These are phyloP conservation scores for Mionectes olivaceus DNA, from an alignment of 2,797 vertebrate species.

Conservation along the genomic window DNA sequence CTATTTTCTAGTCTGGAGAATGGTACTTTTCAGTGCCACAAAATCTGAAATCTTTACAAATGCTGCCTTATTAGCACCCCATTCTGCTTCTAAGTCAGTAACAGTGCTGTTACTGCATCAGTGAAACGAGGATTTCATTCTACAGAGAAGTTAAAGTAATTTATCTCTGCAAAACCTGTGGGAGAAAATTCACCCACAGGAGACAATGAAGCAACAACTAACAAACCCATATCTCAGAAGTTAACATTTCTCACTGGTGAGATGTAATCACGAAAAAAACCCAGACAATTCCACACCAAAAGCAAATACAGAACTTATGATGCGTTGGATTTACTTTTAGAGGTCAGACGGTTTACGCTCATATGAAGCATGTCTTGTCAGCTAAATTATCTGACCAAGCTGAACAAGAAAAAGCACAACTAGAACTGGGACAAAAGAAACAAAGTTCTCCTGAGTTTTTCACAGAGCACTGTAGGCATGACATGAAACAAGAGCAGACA, in stretches of 20 bases:
- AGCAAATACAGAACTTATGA: not conserved
- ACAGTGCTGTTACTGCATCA: not conserved
- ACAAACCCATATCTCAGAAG: not conserved
- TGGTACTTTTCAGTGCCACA: not conserved
- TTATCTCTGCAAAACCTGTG: not conserved
- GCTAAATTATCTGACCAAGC: not conserved
- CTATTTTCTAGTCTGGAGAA: not conserved
- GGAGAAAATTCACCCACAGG: not conserved
- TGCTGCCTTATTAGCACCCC: not conserved
- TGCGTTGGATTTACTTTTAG: not conserved
- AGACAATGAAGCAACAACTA: not conserved
- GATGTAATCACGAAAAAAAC: not conserved
- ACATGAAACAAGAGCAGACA: not conserved
- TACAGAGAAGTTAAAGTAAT: not conserved
- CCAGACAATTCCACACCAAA: not conserved
- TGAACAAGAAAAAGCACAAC: not conserved
- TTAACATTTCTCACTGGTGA: not conserved
- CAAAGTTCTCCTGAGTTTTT: not conserved
- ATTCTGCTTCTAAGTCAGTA: not conserved
- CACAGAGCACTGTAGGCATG: not conserved
- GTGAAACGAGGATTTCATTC: not conserved
- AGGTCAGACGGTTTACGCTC: not conserved
- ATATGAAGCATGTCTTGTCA: not conserved
- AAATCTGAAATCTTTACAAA: not conserved
- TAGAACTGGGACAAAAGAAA: not conserved